Evolutionary conservation across 2,797 vertebrate species (phyloP).

Genomic region (Lerista edwardsae): DNA sequence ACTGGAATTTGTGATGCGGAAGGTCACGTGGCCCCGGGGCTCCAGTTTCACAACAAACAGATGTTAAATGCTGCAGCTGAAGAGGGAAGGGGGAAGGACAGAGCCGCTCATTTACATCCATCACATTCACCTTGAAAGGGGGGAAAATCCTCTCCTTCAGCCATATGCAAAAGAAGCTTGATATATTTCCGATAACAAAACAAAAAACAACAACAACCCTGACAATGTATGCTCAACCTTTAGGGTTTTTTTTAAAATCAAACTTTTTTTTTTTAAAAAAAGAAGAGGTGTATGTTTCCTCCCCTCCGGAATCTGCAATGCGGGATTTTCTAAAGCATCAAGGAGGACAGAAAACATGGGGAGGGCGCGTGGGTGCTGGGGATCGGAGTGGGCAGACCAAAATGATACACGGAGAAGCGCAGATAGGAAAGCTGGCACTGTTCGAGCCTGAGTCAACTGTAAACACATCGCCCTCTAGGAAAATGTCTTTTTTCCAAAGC

Average conservation of each 20-base stretch:
- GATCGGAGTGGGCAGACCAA: background rate
- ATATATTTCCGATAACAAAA: background rate
- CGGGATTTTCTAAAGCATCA: constrained; percentile 69
- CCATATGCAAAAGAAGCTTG: background rate
- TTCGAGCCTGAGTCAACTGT: constrained; percentile 43
- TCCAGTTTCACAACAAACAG: constrained; percentile 98
- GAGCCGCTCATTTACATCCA: constrained; percentile 1
- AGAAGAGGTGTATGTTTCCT: background rate
- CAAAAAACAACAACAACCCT: accelerated
- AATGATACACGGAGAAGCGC: constrained; percentile 50
- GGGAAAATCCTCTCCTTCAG: background rate
- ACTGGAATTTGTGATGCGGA: constrained; percentile 74
- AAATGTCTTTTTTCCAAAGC: constrained; percentile 72
- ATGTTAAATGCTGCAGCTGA: constrained; percentile 77
- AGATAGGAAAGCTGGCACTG: constrained; percentile 56
- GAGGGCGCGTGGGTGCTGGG: background rate
- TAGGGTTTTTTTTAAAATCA: too few species aligned
- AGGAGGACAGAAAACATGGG: constrained; percentile 28
- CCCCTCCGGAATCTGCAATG: constrained; percentile 69
- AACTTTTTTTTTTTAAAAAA: background rate
- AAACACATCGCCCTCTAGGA: constrained; percentile 76
- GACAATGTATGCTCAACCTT: background rate
- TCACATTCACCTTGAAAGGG: background rate
- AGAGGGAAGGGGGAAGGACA: constrained; percentile 49
- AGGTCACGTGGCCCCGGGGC: constrained; percentile 82